A percentile compares a stretch with the other conserved stretches of the same genome.
phyloP scores from a whole-genome alignment of 2,888 invertebrate species.

The Anorthoa munda region DNA sequence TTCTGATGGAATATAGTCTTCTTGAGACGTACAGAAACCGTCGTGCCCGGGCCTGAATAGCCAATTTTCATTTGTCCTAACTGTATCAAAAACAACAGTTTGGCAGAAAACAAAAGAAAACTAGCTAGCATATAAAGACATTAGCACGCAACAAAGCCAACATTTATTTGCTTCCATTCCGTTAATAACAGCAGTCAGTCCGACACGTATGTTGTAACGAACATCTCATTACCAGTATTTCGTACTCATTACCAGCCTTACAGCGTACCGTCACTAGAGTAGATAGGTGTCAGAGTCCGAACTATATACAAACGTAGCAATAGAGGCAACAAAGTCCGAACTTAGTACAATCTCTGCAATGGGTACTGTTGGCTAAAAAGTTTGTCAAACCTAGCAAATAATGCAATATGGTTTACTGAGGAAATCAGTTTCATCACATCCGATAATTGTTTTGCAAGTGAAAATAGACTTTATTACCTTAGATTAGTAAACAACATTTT shows the following conservation, averaged over 20 bases:
- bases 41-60: not conserved
- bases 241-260: constrained; percentile 80
- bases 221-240: constrained; percentile 87
- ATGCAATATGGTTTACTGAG: not conserved
- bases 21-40: not conserved
- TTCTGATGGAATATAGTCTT: not conserved
- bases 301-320: not conserved
- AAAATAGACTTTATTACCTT: too few relatives aligned
- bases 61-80: constrained; percentile 1
- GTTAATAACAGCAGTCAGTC: constrained; percentile 74
- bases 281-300: constrained; percentile 13
- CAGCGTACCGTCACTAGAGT: constrained; percentile 47
- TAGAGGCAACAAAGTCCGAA: not conserved
- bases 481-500: too few relatives aligned
- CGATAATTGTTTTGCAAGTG: too few relatives aligned
- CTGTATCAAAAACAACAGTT: constrained; percentile 2
- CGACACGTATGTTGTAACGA: constrained; percentile 82
- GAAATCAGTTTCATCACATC: too few relatives aligned
- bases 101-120: constrained; percentile 40
- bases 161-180: constrained; percentile 62
- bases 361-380: not conserved
- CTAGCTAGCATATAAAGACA: constrained; percentile 44
- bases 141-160: constrained; percentile 55
- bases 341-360: not conserved
- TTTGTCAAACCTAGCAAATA: not conserved